Evolutionary conservation across 2,113 vertebrate species (phyloP).

Genomic region (Odocoileus virginianus): DNA sequence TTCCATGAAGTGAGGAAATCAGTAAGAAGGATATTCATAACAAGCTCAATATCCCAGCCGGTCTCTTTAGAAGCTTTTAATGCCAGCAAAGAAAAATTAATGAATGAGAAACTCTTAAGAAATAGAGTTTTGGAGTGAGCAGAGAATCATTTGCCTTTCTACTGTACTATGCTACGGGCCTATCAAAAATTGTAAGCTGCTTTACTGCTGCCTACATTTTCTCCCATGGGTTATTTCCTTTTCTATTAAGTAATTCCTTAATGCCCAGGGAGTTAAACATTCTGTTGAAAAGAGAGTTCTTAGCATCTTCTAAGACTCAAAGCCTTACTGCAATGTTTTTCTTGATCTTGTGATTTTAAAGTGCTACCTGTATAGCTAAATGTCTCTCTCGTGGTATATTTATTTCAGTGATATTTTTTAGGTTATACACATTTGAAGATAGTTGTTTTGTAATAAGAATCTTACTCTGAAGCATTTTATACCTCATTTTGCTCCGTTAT

Average conservation of each 20-base stretch:
- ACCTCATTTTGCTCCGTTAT: neutral
- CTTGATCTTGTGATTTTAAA: constrained; percentile 38
- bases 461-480: neutral
- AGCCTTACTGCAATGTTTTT: neutral
- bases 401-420: constrained; percentile 35
- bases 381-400: neutral
- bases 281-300: constrained; percentile 9
- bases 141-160: constrained; percentile 14
- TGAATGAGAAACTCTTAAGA: neutral
- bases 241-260: constrained; percentile 45
- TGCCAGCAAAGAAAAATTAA: neutral
- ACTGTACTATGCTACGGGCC: neutral
- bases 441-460: neutral
- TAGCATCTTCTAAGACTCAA: neutral
- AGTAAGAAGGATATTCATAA: neutral
- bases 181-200: neutral
- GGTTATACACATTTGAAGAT: neutral
- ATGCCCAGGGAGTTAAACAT: constrained; percentile 9
- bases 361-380: neutral
- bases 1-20: neutral
- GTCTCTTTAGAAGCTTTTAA: constrained; percentile 21
- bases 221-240: neutral
- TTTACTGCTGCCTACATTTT: neutral
- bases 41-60: neutral
- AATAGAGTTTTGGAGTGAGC: neutral